A percentile compares a stretch with the other conserved stretches of the same genome.
These are phyloP conservation scores for Siphamia tubifer DNA, from an alignment of 2,113 vertebrate species.

Conservation along the genomic window DNA sequence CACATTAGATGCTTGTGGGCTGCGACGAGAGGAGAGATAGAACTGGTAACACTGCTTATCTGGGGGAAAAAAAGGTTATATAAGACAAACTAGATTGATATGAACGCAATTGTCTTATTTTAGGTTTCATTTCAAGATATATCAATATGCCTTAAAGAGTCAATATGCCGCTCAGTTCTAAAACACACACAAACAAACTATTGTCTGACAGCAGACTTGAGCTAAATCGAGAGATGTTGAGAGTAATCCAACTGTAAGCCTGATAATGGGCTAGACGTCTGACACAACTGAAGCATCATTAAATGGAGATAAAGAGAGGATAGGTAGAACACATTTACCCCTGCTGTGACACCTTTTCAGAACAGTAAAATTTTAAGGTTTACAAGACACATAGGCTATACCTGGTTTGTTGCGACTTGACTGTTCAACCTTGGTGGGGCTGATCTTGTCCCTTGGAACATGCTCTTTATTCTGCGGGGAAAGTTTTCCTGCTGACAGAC, in stretches of 20 bases:
- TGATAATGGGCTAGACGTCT: not conserved
- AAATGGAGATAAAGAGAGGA: not conserved
- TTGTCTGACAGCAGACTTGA: not conserved
- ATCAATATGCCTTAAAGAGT: no score
- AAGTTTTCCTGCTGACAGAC: conserved; percentile 36
- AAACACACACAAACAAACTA: no score
- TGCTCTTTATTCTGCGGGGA: conserved; percentile 41
- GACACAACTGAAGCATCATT: not conserved
- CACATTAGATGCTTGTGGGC: no score
- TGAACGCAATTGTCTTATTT: no score
- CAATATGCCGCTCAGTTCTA: no score
- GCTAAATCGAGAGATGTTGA: not conserved
- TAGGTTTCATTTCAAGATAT: no score
- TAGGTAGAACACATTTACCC: not conserved
- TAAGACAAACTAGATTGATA: no score
- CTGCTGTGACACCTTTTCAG: not conserved
- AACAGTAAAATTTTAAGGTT: not conserved
- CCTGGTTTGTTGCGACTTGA: conserved; percentile 57
- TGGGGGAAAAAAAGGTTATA: no score
- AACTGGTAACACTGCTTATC: no score
- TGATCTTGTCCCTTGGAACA: conserved; percentile 53
- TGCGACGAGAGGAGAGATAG: no score
- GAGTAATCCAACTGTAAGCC: not conserved
- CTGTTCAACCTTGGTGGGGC: conserved; percentile 41
- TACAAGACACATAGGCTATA: conserved; percentile 32